A percentile compares a stretch with the other conserved stretches of the same genome.
phyloP scores from a whole-genome alignment of 2,797 vertebrate genomes.

The Nannoperca australis region DNA sequence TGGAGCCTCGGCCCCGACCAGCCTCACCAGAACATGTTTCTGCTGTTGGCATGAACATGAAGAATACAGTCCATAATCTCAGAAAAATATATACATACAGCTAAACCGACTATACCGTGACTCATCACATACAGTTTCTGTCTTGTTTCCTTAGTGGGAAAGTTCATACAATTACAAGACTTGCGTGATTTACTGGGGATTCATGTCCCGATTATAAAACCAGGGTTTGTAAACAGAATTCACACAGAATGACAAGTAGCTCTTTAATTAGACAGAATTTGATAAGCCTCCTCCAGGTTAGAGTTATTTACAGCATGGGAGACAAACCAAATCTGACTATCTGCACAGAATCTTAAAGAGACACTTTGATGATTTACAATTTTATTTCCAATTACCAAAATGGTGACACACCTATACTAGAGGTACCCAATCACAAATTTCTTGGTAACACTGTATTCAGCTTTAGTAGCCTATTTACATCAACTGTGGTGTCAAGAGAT shows the following conservation, averaged over 20 bases:
- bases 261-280: constrained; percentile 8
- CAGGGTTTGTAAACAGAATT: constrained; percentile 19
- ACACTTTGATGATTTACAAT: not conserved
- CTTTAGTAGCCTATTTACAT: not conserved
- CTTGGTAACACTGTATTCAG: not conserved
- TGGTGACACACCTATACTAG: not conserved
- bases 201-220: not conserved
- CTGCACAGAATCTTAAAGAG: not conserved
- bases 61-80: not conserved
- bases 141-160: not conserved
- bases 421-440: not conserved
- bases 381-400: not conserved
- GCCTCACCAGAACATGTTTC: not conserved
- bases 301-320: not conserved
- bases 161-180: not conserved
- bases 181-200: not conserved
- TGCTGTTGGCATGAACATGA: not conserved
- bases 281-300: not conserved
- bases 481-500: not conserved
- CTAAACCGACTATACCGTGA: not conserved
- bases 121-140: not conserved
- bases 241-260: not conserved
- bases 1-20: not conserved
- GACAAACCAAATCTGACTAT: constrained; percentile 13
- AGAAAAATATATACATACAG: not conserved